Percentiles rank a stretch among this genome's conserved stretches.
phyloP scores from a whole-genome alignment of 2,797 vertebrate species.

The Smutsia temminckii region DNA sequence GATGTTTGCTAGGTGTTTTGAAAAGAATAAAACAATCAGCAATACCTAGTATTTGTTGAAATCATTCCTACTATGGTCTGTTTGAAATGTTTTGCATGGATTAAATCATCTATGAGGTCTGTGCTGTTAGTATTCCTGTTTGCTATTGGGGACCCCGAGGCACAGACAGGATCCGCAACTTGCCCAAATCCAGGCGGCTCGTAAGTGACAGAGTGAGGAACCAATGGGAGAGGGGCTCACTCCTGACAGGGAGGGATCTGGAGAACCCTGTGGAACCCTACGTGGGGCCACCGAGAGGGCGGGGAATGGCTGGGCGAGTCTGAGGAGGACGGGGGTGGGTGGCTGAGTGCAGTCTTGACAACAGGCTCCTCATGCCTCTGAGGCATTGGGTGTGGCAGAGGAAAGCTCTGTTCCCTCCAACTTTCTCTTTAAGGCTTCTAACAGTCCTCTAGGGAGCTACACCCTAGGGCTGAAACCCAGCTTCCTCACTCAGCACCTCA shows the following conservation, averaged over 20 bases:
- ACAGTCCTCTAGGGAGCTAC: not conserved
- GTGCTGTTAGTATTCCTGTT: not conserved
- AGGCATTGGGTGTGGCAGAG: not conserved
- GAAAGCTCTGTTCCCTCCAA: not conserved
- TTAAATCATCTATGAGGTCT: not conserved
- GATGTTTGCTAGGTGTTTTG: not conserved
- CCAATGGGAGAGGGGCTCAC: not conserved
- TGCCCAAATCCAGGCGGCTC: not conserved
- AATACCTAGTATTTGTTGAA: not conserved
- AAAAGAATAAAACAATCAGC: not conserved
- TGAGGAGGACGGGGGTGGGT: no score
- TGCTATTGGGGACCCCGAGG: not conserved
- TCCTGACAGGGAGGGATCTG: accelerated
- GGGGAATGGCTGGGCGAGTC: no score
- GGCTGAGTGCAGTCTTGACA: not conserved
- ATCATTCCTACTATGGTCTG: not conserved
- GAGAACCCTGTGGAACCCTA: not conserved
- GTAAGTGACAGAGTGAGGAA: not conserved
- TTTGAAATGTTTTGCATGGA: not conserved
- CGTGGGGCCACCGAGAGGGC: not conserved
- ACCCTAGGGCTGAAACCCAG: not conserved
- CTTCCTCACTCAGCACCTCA: not conserved
- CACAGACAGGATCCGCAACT: not conserved
- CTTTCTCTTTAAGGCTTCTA: not conserved
- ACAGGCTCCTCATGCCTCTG: not conserved